Percentiles rank a stretch among this genome's conserved stretches.
These are phyloP conservation scores for Glossophaga mutica DNA, from an alignment of 2,797 vertebrate species.

Conservation along the genomic window DNA sequence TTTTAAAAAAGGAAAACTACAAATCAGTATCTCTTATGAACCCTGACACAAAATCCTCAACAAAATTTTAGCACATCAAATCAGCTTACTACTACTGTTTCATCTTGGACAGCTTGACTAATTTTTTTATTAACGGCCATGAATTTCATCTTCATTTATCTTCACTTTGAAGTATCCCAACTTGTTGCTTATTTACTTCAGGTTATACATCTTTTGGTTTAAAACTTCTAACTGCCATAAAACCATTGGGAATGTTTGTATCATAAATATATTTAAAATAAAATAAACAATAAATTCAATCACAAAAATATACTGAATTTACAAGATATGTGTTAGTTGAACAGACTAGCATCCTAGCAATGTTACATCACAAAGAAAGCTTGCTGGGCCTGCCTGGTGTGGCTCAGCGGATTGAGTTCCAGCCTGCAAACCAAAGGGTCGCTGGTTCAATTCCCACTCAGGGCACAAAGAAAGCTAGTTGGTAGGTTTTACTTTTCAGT, in stretches of 20 bases:
- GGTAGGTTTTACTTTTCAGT: background rate
- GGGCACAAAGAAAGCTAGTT: background rate
- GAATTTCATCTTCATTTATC: background rate
- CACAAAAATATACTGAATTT: background rate
- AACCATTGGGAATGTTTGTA: background rate
- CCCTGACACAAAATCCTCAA: too few relatives aligned
- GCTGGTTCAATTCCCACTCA: too few relatives aligned
- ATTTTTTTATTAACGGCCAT: background rate
- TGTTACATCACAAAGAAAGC: background rate
- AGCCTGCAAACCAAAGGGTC: too few relatives aligned
- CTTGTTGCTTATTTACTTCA: background rate
- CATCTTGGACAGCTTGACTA: background rate
- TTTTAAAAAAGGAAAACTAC: background rate
- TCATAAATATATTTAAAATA: slow-evolving; percentile 8
- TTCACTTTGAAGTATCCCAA: background rate
- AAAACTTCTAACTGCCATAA: background rate
- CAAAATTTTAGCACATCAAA: too few relatives aligned
- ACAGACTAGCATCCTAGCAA: background rate
- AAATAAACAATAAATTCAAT: background rate
- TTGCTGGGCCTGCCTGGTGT: background rate
- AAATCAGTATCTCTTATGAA: background rate
- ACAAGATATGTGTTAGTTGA: background rate
- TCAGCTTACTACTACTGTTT: background rate
- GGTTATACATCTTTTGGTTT: background rate
- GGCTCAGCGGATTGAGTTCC: too few relatives aligned